Percentiles rank a stretch among this genome's conserved stretches.
phyloP scores from a whole-genome alignment of 2,888 invertebrate species.

The Ypsolopha scabrella region DNA sequence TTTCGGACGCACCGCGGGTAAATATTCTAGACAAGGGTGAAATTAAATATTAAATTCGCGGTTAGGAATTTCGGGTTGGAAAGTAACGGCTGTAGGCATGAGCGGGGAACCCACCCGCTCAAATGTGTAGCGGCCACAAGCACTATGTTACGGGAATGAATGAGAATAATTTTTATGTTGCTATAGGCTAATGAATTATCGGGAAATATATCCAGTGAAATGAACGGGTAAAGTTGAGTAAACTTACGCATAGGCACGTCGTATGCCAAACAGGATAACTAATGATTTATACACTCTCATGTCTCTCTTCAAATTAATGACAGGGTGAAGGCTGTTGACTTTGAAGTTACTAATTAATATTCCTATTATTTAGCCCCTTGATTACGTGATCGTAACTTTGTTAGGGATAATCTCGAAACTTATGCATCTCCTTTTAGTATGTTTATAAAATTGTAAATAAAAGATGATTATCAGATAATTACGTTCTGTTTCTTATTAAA shows the following conservation, averaged over 20 bases:
- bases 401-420: not conserved
- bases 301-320: conserved; percentile 62
- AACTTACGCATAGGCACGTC: conserved; percentile 40
- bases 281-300: conserved; percentile 65
- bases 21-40: conserved; percentile 67
- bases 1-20: conserved; percentile 53
- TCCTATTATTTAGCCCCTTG: conserved; percentile 47
- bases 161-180: not conserved
- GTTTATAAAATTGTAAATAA: not conserved
- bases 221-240: not conserved
- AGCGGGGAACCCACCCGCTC: conserved; percentile 21
- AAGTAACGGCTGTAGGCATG: conserved; percentile 48
- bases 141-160: not conserved
- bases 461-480: not conserved
- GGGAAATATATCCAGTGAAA: not conserved
- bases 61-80: conserved; percentile 64
- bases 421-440: too few species aligned
- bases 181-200: not conserved
- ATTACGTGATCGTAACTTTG: conserved; percentile 5
- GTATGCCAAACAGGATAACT: conserved; percentile 52
- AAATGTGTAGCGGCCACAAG: not conserved
- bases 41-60: conserved; percentile 69
- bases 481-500: too few species aligned
- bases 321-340: conserved; percentile 64
- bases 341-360: conserved; percentile 67